phyloP scores from a whole-genome alignment of 2,888 invertebrate species.

The Drepanosiphum platanoidis region DNA sequence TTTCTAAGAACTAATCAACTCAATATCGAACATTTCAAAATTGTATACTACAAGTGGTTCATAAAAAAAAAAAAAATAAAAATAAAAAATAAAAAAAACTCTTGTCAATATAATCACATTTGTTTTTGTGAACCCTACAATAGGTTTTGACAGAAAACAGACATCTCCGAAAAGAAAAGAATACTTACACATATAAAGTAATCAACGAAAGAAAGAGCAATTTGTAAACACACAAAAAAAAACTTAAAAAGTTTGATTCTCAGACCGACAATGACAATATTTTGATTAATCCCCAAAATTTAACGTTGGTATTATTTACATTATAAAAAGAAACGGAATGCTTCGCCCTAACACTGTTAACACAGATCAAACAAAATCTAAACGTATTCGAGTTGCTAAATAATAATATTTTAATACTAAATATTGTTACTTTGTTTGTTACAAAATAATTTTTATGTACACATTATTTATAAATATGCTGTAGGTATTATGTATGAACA shows the following conservation, averaged over 20 bases:
- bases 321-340: conserved; percentile 14
- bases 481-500: not conserved
- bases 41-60: not conserved
- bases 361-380: conserved; percentile 54
- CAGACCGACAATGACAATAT: conserved; percentile 55
- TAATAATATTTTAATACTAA: conserved; percentile 40
- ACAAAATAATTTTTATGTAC: conserved; percentile 51
- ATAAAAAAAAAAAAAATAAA: no score
- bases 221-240: conserved; percentile 36
- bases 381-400: conserved; percentile 24
- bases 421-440: conserved; percentile 29
- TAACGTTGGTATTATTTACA: conserved; percentile 59
- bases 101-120: conserved; percentile 13
- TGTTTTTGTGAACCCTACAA: conserved; percentile 10
- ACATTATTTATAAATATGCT: conserved; percentile 37
- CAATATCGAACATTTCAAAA: not conserved
- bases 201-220: conserved; percentile 30
- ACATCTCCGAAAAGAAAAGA: not conserved
- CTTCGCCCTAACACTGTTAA: conserved; percentile 53
- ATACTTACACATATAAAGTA: conserved; percentile 46
- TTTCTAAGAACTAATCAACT: conserved; percentile 23
- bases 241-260: conserved; percentile 60
- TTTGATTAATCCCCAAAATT: conserved; percentile 60
- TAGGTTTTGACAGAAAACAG: not conserved
- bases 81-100: no score